These are phyloP conservation scores for Zapus hudsonius DNA, from an alignment of 2,113 vertebrate species.

Conservation along the genomic window DNA sequence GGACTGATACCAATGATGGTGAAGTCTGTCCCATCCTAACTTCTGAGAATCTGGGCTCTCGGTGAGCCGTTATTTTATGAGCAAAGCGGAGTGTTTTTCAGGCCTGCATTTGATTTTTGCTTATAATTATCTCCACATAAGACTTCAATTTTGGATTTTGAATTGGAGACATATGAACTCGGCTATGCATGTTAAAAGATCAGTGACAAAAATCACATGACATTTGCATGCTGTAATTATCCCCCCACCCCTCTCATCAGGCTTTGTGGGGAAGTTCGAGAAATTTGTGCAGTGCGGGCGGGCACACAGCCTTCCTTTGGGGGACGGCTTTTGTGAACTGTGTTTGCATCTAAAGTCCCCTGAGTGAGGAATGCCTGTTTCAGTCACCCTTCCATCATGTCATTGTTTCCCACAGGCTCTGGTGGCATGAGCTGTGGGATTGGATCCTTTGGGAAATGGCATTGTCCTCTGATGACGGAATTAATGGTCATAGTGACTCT, in stretches of 20 bases:
- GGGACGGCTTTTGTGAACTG: background rate
- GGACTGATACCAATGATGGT: too few relatives aligned
- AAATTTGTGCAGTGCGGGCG: conserved; percentile 41
- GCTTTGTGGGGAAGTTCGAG: conserved; percentile 74
- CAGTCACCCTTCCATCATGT: background rate
- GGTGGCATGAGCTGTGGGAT: accelerated
- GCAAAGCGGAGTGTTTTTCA: conserved; percentile 78
- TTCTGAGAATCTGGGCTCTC: conserved; percentile 4
- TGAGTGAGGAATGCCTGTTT: background rate
- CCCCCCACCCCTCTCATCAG: conserved; percentile 63
- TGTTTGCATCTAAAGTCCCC: background rate
- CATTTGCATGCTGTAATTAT: conserved; percentile 75
- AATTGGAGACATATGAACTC: conserved; percentile 84
- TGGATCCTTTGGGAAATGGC: background rate
- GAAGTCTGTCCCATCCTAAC: accelerated
- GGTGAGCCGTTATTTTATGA: conserved; percentile 74
- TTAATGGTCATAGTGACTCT: background rate
- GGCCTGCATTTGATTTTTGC: conserved; percentile 83
- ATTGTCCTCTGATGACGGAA: background rate
- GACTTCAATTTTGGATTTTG: conserved; percentile 84
- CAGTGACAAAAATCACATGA: conserved; percentile 81
- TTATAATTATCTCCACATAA: conserved; percentile 85
- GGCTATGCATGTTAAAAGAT: conserved; percentile 82
- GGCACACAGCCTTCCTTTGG: conserved; percentile 20
- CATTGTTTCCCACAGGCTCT: background rate